Evolutionary conservation across 1,140 invertebrate genomes (phyloP).

Genomic region (Palaemon carinicauda): DNA sequence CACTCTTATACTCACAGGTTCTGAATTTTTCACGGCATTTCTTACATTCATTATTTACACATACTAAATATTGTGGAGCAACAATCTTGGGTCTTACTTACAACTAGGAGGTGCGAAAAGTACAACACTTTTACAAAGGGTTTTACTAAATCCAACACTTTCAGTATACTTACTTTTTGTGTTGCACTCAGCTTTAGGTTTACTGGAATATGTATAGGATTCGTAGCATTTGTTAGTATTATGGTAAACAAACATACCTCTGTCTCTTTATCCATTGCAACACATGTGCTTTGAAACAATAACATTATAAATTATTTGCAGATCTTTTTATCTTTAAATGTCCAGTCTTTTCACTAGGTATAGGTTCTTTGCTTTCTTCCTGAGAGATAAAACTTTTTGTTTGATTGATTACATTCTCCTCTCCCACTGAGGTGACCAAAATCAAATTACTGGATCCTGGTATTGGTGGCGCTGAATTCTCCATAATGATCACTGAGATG

Average conservation of each 20-base stretch:
- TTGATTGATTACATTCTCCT: neutral
- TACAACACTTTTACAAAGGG: neutral
- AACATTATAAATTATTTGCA: neutral
- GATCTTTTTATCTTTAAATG: neutral
- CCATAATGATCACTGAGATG: no score
- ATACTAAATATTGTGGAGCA: neutral
- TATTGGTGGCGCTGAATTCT: neutral
- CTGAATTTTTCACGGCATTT: neutral
- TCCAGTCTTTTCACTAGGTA: neutral
- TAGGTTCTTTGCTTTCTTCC: neutral
- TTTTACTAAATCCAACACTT: neutral
- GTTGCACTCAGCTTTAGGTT: neutral
- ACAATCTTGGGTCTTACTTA: neutral
- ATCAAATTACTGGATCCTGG: neutral
- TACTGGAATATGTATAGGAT: neutral
- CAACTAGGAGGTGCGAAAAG: neutral
- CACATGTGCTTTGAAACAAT: neutral
- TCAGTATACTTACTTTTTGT: neutral
- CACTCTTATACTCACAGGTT: neutral
- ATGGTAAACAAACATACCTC: neutral
- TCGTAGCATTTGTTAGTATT: constrained; percentile 12
- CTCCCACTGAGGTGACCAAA: neutral
- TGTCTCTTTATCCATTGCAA: neutral
- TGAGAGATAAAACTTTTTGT: neutral
- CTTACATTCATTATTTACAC: neutral